Percentiles rank a stretch among this genome's conserved stretches.
Evolutionary conservation across 2,888 invertebrate species (phyloP).

Genomic region (Cecidostiba fungosa): DNA sequence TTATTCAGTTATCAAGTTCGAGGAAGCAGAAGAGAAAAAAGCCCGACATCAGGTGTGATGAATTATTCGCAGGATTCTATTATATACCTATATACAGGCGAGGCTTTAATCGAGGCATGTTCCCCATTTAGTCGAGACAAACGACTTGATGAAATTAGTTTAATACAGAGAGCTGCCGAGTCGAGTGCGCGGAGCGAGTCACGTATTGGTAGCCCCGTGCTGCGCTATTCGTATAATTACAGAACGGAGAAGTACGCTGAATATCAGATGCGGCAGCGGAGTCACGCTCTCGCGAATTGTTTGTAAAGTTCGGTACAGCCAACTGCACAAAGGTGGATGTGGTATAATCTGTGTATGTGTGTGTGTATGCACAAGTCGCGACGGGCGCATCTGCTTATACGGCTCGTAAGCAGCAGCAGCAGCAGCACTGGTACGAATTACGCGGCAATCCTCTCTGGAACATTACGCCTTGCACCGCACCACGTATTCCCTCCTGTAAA

Average conservation of each 20-base stretch:
- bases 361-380: not conserved
- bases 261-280: not conserved
- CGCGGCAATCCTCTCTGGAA: slow-evolving; percentile 35
- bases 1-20: slow-evolving; percentile 13
- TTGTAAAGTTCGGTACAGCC: slow-evolving; percentile 5
- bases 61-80: not conserved
- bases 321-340: slow-evolving; percentile 14
- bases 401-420: not conserved
- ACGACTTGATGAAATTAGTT: slow-evolving; percentile 48
- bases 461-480: not conserved
- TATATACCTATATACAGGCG: not conserved
- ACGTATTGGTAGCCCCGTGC: not conserved
- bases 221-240: slow-evolving; percentile 37
- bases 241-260: not conserved
- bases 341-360: not conserved
- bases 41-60: not conserved
- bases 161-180: not conserved
- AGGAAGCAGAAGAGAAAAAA: not conserved
- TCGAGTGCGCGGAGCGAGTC: not conserved
- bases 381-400: slow-evolving; percentile 35
- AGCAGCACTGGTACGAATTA: slow-evolving; percentile 7
- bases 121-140: not conserved
- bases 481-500: not conserved
- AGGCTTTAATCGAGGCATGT: not conserved
- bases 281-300: slow-evolving; percentile 28